Conservation (phyloP, 2,888 invertebrate genomes). For the Apamea epomidion region DNA sequence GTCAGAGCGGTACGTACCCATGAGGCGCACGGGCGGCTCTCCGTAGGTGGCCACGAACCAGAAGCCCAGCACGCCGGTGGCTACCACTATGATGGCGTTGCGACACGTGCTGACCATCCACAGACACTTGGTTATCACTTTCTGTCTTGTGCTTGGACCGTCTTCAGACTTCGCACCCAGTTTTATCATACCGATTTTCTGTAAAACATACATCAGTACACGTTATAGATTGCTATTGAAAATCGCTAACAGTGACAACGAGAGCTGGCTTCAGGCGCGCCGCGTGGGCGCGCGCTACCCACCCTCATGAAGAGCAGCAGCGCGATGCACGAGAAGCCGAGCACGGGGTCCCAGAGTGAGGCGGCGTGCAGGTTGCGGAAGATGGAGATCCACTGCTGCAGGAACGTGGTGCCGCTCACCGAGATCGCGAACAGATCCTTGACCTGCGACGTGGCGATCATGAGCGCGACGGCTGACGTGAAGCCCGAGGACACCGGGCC, state of each 20-base stretch:
- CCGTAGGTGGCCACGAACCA: slow-evolving; percentile 89
- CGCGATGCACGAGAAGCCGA: slow-evolving; percentile 94
- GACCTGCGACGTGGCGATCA: slow-evolving; percentile 97
- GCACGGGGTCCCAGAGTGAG: slow-evolving; percentile 93
- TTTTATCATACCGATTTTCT: slow-evolving; percentile 92
- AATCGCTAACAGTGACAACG: neutral
- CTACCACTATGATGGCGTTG: slow-evolving; percentile 95
- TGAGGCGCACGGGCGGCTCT: slow-evolving; percentile 92
- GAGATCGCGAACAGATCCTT: slow-evolving; percentile 95
- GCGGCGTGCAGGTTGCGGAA: slow-evolving; percentile 92
- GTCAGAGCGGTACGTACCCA: slow-evolving; percentile 86
- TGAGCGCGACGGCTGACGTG: slow-evolving; percentile 96
- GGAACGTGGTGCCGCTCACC: slow-evolving; percentile 93
- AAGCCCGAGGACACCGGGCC: slow-evolving; percentile 97
- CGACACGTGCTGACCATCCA: slow-evolving; percentile 95
- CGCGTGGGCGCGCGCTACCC: slow-evolving; percentile 69
- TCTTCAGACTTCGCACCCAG: slow-evolving; percentile 90
- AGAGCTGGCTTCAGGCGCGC: neutral
- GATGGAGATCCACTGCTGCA: slow-evolving; percentile 94
- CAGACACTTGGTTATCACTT: slow-evolving; percentile 91
- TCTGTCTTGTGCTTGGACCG: slow-evolving; percentile 90
- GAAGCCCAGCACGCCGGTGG: slow-evolving; percentile 93
- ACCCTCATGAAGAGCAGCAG: slow-evolving; percentile 95
- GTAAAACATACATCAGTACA: slow-evolving; percentile 64
- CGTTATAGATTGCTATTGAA: neutral